A percentile compares a stretch with the other conserved stretches of the same genome.
Evolutionary conservation across 2,113 vertebrate genomes (phyloP).

Genomic region (Crotalus tigris): DNA sequence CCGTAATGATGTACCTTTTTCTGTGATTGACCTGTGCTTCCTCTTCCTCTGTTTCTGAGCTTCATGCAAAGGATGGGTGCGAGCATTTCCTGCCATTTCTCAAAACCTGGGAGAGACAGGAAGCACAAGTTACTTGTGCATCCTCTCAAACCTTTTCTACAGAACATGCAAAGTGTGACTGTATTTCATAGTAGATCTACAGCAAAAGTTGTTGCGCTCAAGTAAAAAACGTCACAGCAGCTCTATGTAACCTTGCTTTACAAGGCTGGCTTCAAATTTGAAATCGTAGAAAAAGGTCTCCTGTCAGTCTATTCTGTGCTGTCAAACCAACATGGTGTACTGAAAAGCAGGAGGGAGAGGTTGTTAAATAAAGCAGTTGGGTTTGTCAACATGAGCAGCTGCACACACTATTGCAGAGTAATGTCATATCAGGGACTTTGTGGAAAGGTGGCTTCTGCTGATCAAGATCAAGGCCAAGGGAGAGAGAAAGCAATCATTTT

Average conservation of each 20-base stretch:
- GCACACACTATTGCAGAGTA: not conserved
- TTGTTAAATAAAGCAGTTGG: not conserved
- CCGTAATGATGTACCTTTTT: not conserved
- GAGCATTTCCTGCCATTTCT: constrained; percentile 8
- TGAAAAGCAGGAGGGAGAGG: not conserved
- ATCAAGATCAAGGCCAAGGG: not conserved
- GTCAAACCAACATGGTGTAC: not conserved
- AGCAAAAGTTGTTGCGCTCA: not conserved
- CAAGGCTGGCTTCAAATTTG: not conserved
- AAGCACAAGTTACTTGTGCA: not conserved
- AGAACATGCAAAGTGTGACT: not conserved
- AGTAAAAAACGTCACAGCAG: no score
- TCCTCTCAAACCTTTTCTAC: not conserved
- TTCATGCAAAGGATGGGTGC: not conserved
- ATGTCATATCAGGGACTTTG: not conserved
- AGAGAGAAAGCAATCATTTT: not conserved
- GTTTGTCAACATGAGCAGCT: not conserved
- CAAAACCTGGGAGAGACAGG: not conserved
- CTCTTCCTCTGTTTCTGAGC: not conserved
- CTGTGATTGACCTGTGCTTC: not conserved
- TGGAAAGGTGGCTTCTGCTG: not conserved
- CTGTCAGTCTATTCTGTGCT: not conserved
- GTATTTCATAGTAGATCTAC: not conserved
- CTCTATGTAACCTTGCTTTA: not conserved
- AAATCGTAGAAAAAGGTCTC: not conserved